Evolutionary conservation across 2,113 vertebrate species (phyloP).

Genomic region (Ctenodactylus gundi): DNA sequence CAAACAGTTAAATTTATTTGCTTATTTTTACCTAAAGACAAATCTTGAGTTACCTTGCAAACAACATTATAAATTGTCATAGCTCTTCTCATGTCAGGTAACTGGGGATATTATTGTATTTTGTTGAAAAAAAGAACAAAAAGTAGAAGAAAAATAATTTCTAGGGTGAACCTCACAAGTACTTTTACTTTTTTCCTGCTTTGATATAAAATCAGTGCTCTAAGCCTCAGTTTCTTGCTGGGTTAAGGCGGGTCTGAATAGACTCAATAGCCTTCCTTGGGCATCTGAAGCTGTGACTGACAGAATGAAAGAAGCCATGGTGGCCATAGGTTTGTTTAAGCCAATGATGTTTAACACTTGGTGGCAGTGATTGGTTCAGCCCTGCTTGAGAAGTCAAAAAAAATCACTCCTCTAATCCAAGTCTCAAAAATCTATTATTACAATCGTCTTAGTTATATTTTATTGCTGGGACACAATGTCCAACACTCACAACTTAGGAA

Average conservation of each 20-base stretch:
- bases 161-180: background rate
- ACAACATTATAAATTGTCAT: background rate
- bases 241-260: no score
- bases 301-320: background rate
- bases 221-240: background rate
- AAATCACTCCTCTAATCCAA: background rate
- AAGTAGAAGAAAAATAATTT: background rate
- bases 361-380: conserved; percentile 51
- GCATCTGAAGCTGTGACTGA: background rate
- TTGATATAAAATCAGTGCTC: background rate
- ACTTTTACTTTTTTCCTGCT: background rate
- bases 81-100: background rate
- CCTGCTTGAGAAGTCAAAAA: background rate
- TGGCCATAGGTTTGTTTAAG: accelerated
- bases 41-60: conserved; percentile 24
- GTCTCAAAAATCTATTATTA: background rate
- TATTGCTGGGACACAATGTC: no score
- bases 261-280: background rate
- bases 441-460: no score
- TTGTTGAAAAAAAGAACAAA: background rate
- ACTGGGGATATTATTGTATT: background rate
- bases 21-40: background rate
- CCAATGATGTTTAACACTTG: conserved; percentile 22
- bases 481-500: no score
- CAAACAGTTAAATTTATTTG: background rate